phyloP scores from a whole-genome alignment of 1,140 invertebrate genomes.

The Drosophila murphyi region DNA sequence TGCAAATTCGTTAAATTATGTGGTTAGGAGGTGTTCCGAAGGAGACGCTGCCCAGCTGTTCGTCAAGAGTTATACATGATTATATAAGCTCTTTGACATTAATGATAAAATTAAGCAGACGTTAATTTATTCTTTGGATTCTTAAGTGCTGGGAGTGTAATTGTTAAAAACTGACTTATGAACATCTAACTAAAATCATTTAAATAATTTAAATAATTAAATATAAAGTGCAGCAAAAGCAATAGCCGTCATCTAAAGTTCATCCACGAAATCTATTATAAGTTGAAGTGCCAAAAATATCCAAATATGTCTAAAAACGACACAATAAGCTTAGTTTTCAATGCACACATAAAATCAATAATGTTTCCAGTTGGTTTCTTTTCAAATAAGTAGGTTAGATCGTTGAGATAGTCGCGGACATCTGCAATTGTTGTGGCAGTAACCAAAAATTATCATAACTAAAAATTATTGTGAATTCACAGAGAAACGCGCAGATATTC shows the following conservation, averaged over 20 bases:
- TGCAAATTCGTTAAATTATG: slow-evolving; percentile 59
- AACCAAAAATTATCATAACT: slow-evolving; percentile 77
- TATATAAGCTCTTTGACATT: slow-evolving; percentile 25
- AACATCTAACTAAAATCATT: too few species aligned
- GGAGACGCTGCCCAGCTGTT: slow-evolving; percentile 35
- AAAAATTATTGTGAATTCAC: slow-evolving; percentile 65
- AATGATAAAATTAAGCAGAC: slow-evolving; percentile 23
- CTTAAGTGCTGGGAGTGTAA: neutral
- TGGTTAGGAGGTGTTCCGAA: slow-evolving; percentile 53
- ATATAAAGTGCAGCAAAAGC: neutral
- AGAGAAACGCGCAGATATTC: slow-evolving; percentile 51
- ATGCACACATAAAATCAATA: slow-evolving; percentile 10
- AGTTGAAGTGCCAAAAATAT: slow-evolving; percentile 2
- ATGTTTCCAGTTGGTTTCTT: slow-evolving; percentile 19
- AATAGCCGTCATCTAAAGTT: neutral
- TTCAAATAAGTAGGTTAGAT: slow-evolving; percentile 58
- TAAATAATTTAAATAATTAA: too few species aligned
- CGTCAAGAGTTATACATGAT: slow-evolving; percentile 4
- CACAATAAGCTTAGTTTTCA: neutral
- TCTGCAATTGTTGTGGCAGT: slow-evolving; percentile 55
- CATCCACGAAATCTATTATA: neutral
- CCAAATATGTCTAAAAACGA: slow-evolving; percentile 14
- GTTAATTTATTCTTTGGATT: neutral
- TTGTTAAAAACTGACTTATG: neutral
- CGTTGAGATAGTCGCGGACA: slow-evolving; percentile 32